phyloP scores from a whole-genome alignment of 2,888 invertebrate genomes.

The Erynnis tages region DNA sequence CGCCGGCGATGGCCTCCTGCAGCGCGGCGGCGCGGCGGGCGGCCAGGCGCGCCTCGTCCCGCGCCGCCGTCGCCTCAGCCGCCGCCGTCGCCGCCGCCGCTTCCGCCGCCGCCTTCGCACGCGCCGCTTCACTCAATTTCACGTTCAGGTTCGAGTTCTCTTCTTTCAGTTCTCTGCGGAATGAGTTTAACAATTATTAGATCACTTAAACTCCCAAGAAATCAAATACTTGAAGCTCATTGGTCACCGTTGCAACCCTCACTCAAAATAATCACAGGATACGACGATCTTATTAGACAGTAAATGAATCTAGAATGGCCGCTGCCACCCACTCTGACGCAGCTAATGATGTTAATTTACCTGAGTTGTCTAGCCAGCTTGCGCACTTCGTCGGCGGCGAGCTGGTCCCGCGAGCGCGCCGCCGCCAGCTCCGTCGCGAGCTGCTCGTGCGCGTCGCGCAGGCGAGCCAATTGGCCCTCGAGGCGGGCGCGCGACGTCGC shows the following conservation, averaged over 20 bases:
- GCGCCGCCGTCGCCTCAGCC: slow-evolving; percentile 85
- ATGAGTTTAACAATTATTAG: background rate
- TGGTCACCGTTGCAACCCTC: no score
- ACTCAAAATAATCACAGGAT: no score
- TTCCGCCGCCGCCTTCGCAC: slow-evolving; percentile 89
- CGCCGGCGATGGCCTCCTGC: slow-evolving; percentile 95
- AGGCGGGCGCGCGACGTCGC: slow-evolving; percentile 92
- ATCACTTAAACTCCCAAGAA: no score
- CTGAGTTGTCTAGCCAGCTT: slow-evolving; percentile 75
- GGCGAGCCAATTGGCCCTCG: slow-evolving; percentile 85
- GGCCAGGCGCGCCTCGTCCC: slow-evolving; percentile 92
- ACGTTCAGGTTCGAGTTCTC: slow-evolving; percentile 86
- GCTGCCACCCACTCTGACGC: background rate
- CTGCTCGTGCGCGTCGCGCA: slow-evolving; percentile 70
- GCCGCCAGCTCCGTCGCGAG: slow-evolving; percentile 84
- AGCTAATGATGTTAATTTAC: slow-evolving; percentile 36
- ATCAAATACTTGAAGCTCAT: no score
- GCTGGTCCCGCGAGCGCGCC: slow-evolving; percentile 87
- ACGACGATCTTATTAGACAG: no score
- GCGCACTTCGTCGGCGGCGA: slow-evolving; percentile 89
- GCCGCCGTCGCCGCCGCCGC: slow-evolving; percentile 86
- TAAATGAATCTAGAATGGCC: no score
- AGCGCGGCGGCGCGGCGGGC: slow-evolving; percentile 94
- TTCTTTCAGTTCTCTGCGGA: slow-evolving; percentile 86
- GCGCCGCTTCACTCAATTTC: slow-evolving; percentile 88